Evolutionary conservation across 92 coral and sea anemone species (phyloP).

Genomic region (Siderastrea radians): DNA sequence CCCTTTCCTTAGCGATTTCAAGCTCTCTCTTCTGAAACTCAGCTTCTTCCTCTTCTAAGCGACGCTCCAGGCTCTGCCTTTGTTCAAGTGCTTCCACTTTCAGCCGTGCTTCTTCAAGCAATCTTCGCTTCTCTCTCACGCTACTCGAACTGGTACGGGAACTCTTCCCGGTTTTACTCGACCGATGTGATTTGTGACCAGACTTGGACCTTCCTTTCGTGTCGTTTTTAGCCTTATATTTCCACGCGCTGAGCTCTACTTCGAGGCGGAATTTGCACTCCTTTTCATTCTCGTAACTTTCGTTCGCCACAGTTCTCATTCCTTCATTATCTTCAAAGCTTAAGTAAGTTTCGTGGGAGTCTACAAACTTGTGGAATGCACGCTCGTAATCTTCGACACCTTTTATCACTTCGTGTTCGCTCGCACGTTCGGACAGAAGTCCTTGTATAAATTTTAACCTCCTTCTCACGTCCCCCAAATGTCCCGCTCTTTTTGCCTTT

Average conservation of each 20-base stretch:
- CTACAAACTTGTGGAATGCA: slow-evolving; percentile 58
- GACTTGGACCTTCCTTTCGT: slow-evolving; percentile 11
- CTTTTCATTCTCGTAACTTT: slow-evolving; percentile 61
- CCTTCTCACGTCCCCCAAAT: slow-evolving; percentile 2
- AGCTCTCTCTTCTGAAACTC: slow-evolving; percentile 42
- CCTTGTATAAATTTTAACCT: slow-evolving; percentile 6
- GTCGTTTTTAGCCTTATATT: slow-evolving; percentile 10
- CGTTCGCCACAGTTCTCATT: slow-evolving; percentile 43
- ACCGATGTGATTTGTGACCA: slow-evolving; percentile 9
- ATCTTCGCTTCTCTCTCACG: slow-evolving; percentile 49
- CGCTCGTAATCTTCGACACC: slow-evolving; percentile 31
- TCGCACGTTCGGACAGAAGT: background rate
- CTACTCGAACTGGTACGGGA: slow-evolving; percentile 39
- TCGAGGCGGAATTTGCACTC: slow-evolving; percentile 40
- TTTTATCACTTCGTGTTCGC: background rate
- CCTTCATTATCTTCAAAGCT: slow-evolving; percentile 62
- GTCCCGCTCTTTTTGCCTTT: slow-evolving; percentile 11
- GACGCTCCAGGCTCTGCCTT: slow-evolving; percentile 64
- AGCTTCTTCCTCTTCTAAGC: slow-evolving; percentile 34
- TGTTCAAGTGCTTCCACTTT: slow-evolving; percentile 57
- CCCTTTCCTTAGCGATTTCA: background rate
- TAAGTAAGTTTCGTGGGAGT: slow-evolving; percentile 60
- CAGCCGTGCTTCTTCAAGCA: slow-evolving; percentile 69
- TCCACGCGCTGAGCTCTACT: slow-evolving; percentile 24
- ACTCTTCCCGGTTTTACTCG: slow-evolving; percentile 38